Evolutionary conservation across 2,113 vertebrate genomes (phyloP), one percentile per base, ranked within the genome.

Genomic region (Ramphastos sulfuratus): DNA sequence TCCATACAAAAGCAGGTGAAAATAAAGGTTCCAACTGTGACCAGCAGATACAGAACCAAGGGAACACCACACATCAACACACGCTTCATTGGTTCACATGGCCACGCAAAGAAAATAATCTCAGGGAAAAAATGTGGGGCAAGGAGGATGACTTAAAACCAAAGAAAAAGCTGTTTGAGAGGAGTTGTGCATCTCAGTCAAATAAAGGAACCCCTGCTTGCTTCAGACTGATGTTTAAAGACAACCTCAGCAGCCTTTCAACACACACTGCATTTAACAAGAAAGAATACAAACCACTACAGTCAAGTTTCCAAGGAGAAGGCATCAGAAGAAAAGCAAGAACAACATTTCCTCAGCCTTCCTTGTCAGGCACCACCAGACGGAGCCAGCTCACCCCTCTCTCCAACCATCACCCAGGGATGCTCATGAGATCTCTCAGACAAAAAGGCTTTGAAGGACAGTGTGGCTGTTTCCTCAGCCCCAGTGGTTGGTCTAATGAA

Each of bases 101-200:
- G 42, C 46, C 85, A 82, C 42, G 21, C 82, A 82, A 82, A 67
- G 74, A 73, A 91, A 91, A 82, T n/a, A 85, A 73, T 20, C 54
- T 75, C 28, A 75, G 27, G 9, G 28, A 66, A 79, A 1, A 0
- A 82, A 91, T 2, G 13, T 3, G 2, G 35, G 74, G 82, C 12
- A 59, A 87, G 67, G 19, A 82, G 64, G 91, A 65, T 12, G 2
- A 78, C 54, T 75, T 58, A 39, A 89, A 93, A 88, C 55, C 19
- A 6, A 82, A 79, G 63, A 69, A 89, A 93, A 79, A 77, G 35
- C 13, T 0, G 0, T 39, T 69, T n/a, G 63, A 80, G 35, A 79
- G 63, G 71, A 89, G 94, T 80, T 84, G 76, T 3, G 0, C 6
- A 0, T 33, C 66, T 82, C 63, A 55, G n/a, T 23, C 91, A 80